These are phyloP conservation scores for Drosophila mercatorum DNA, from an alignment of 2,888 invertebrate species.

Conservation along the genomic window DNA sequence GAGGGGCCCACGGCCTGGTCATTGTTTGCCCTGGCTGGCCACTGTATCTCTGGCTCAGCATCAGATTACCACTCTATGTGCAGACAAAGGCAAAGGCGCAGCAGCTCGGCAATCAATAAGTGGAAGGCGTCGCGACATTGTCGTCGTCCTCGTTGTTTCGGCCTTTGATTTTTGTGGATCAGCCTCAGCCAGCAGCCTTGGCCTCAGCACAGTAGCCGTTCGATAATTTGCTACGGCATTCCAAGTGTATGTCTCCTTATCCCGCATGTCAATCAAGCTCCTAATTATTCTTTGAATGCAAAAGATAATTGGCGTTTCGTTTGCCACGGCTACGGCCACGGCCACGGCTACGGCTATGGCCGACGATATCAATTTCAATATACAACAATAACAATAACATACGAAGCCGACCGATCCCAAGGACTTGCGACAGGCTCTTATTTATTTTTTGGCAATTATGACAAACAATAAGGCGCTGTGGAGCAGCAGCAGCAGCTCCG, in stretches of 20 bases:
- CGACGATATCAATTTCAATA: conserved; percentile 83
- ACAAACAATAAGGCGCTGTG: conserved; percentile 61
- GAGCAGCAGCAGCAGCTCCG: conserved; percentile 44
- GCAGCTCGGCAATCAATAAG: conserved; percentile 62
- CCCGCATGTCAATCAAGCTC: conserved; percentile 85
- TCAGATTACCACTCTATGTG: conserved; percentile 82
- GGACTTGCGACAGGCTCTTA: conserved; percentile 33
- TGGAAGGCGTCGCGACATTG: conserved; percentile 72
- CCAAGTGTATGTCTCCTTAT: conserved; percentile 85
- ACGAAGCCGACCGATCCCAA: conserved; percentile 19
- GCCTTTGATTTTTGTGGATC: conserved; percentile 76
- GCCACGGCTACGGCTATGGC: conserved; percentile 38
- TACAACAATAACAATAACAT: conserved; percentile 54
- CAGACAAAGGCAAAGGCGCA: conserved; percentile 58
- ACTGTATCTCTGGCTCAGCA: conserved; percentile 74
- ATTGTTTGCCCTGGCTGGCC: conserved; percentile 69
- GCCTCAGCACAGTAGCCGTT: conserved; percentile 79
- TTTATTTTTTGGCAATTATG: conserved; percentile 64
- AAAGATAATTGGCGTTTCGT: conserved; percentile 84
- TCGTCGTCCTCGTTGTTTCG: conserved; percentile 50
- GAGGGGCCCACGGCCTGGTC: conserved; percentile 45
- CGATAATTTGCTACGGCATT: conserved; percentile 85
- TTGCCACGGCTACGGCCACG: conserved; percentile 42
- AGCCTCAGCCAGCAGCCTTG: conserved; percentile 18
- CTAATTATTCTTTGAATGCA: conserved; percentile 85